A percentile compares a stretch with the other conserved stretches of the same genome.
Evolutionary conservation across 1,140 invertebrate species (phyloP).

Genomic region (Reticulitermes speratus): DNA sequence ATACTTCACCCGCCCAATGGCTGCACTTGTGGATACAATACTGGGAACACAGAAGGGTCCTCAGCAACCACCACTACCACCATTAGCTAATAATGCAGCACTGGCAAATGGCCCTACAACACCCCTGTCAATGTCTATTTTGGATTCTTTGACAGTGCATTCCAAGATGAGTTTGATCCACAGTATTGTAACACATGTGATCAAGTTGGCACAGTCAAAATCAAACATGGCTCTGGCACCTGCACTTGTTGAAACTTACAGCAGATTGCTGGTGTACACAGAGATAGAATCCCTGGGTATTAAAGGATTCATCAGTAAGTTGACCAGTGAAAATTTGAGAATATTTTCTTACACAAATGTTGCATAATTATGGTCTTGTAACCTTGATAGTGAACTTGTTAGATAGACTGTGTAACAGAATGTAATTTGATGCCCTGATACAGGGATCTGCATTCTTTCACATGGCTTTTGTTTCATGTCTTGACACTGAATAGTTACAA

Average conservation of each 20-base stretch:
- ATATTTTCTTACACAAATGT: no score
- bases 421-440: background rate
- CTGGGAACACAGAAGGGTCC: conserved; percentile 68
- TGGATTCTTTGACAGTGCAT: conserved; percentile 95
- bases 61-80: conserved; percentile 47
- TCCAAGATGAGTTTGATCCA: conserved; percentile 98
- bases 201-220: conserved; percentile 84
- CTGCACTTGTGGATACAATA: conserved; percentile 83
- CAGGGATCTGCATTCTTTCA: no score
- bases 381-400: background rate
- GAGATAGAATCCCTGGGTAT: conserved; percentile 97
- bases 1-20: conserved; percentile 82
- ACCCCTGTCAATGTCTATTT: conserved; percentile 86
- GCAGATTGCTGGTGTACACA: conserved; percentile 87
- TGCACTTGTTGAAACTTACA: conserved; percentile 93
- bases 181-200: conserved; percentile 85
- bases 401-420: conserved; percentile 9
- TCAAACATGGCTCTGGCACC: conserved; percentile 80
- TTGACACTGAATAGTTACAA: no score
- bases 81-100: conserved; percentile 51
- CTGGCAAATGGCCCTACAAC: conserved; percentile 65
- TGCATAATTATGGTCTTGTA: background rate
- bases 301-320: conserved; percentile 92
- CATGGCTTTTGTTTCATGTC: no score
- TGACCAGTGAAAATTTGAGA: background rate